These are phyloP conservation scores for Patella vulgata DNA, from an alignment of 1,140 invertebrate species.

Conservation along the genomic window DNA sequence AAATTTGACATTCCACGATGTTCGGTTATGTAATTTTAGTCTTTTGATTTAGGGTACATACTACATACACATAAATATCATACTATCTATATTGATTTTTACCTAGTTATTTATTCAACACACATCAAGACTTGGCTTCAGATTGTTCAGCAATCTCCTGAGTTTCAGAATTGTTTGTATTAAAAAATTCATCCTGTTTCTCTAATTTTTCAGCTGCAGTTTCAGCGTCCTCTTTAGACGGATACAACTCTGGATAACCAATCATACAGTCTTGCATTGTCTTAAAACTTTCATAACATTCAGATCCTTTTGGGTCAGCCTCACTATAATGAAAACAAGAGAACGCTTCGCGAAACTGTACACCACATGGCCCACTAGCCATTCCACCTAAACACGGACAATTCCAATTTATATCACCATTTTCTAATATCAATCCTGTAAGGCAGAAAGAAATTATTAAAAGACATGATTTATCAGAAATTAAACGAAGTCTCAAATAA, in stretches of 20 bases:
- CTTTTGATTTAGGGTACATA: too few species aligned
- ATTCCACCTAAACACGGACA: conserved; percentile 96
- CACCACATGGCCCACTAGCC: conserved; percentile 93
- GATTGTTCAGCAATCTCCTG: too few species aligned
- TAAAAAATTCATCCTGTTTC: too few species aligned
- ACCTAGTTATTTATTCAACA: too few species aligned
- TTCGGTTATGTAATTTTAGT: too few species aligned
- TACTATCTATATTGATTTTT: too few species aligned
- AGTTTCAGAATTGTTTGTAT: too few species aligned
- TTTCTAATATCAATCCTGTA: conserved; percentile 83
- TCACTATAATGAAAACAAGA: conserved; percentile 91
- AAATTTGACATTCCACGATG: too few species aligned
- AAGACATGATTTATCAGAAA: neutral
- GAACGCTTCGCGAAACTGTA: conserved; percentile 92
- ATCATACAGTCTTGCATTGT: conserved; percentile 94
- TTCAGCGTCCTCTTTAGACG: conserved; percentile 69
- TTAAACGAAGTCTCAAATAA: neutral
- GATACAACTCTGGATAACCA: conserved; percentile 86
- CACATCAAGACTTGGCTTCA: too few species aligned
- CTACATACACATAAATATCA: too few species aligned
- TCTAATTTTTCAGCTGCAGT: conserved; percentile 15
- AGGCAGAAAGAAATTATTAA: too few species aligned
- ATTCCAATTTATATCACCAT: conserved; percentile 96
- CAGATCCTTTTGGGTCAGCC: conserved; percentile 80
- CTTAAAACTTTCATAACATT: conserved; percentile 90